Evolutionary conservation across 1,140 invertebrate genomes (phyloP).

Genomic region (Acromyrmex heyeri): DNA sequence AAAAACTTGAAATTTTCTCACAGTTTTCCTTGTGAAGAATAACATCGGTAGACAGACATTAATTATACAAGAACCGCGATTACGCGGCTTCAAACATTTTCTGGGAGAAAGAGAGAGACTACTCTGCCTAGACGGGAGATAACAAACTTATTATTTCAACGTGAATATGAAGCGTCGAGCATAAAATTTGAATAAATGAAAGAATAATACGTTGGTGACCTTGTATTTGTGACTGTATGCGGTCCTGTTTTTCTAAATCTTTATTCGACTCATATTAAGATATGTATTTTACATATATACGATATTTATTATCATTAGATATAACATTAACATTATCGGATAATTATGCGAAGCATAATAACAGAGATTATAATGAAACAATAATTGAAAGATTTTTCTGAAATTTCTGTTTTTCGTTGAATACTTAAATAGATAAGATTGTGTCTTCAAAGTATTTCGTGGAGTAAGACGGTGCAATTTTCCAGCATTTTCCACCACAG

Average conservation of each 20-base stretch:
- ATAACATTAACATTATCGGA: not conserved
- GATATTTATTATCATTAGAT: conserved; percentile 10
- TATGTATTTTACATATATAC: not conserved
- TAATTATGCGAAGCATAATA: not conserved
- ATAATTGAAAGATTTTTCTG: not conserved
- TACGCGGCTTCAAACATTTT: conserved; percentile 15
- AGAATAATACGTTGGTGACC: conserved; percentile 39
- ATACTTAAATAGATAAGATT: conserved; percentile 15
- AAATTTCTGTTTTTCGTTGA: not conserved
- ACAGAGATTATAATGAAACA: not conserved
- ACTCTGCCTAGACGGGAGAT: not conserved
- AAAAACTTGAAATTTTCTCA: not conserved
- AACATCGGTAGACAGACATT: conserved; percentile 40
- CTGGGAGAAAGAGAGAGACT: conserved; percentile 14
- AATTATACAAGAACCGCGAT: conserved; percentile 31
- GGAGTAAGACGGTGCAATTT: conserved; percentile 22
- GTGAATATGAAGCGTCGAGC: conserved; percentile 15
- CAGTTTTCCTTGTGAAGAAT: conserved; percentile 3
- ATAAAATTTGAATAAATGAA: conserved; percentile 65
- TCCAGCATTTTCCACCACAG: not conserved
- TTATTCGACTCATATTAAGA: not conserved
- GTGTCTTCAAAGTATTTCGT: not conserved
- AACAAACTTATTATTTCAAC: conserved; percentile 58
- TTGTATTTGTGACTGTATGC: not conserved
- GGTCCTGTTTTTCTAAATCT: conserved; percentile 4